phyloP scores from a whole-genome alignment of 2,888 invertebrate species.

The Cephus rjabovi region DNA sequence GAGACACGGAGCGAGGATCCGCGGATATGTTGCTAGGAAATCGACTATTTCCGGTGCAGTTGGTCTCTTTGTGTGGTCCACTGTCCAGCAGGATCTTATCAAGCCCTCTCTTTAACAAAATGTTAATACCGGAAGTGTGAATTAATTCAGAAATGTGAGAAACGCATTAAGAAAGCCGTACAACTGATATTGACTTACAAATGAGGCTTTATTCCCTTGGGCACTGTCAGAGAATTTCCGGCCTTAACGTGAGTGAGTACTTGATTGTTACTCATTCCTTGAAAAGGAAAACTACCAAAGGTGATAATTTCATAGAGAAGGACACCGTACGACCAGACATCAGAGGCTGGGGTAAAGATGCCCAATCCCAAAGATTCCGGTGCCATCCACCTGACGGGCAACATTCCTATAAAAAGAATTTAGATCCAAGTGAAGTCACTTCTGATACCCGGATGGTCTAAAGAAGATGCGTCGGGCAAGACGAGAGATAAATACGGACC shows the following conservation, averaged over 20 bases:
- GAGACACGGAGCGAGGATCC: slow-evolving; percentile 81
- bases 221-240: slow-evolving; percentile 80
- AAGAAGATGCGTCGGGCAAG: too few species aligned
- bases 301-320: slow-evolving; percentile 89
- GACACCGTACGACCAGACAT: slow-evolving; percentile 92
- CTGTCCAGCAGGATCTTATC: slow-evolving; percentile 84
- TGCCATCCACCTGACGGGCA: slow-evolving; percentile 94
- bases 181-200: slow-evolving; percentile 73
- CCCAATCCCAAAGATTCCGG: slow-evolving; percentile 88
- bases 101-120: slow-evolving; percentile 74
- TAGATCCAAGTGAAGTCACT: neutral
- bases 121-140: too few species aligned
- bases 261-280: slow-evolving; percentile 86
- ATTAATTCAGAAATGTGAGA: too few species aligned
- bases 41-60: slow-evolving; percentile 84
- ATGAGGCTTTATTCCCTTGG: slow-evolving; percentile 81
- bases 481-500: too few species aligned
- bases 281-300: slow-evolving; percentile 92
- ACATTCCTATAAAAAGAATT: slow-evolving; percentile 71
- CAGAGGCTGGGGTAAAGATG: slow-evolving; percentile 86
- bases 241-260: slow-evolving; percentile 84
- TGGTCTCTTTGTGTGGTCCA: slow-evolving; percentile 78
- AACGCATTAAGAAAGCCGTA: too few species aligned
- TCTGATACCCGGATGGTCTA: too few species aligned
- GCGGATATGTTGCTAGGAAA: slow-evolving; percentile 81